Conservation (phyloP, 2,797 vertebrate genomes). For the Gadopsis bispinosus region DNA sequence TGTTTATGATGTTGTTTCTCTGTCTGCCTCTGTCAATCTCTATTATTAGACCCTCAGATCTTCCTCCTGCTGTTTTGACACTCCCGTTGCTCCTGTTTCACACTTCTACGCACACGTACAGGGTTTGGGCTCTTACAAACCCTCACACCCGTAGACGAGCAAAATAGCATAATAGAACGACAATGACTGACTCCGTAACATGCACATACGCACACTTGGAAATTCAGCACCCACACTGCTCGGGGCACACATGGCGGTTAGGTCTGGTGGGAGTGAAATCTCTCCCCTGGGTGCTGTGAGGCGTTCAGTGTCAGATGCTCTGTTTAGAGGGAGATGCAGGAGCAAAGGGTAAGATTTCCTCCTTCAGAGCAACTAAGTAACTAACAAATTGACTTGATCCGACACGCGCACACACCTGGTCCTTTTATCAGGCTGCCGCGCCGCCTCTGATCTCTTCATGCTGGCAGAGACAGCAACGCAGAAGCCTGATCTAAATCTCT, state of each 20-base stretch:
- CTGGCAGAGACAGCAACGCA: constrained; percentile 44
- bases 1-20: constrained; percentile 81
- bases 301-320: constrained; percentile 50
- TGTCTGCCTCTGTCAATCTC: constrained; percentile 77
- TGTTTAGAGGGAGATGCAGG: constrained; percentile 52
- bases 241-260: constrained; percentile 28
- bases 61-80: constrained; percentile 77
- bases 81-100: constrained; percentile 72
- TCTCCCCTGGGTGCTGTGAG: constrained; percentile 49
- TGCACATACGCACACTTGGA: constrained; percentile 28
- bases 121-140: constrained; percentile 32
- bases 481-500: constrained; percentile 66
- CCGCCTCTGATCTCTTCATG: constrained; percentile 70
- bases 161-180: constrained; percentile 40
- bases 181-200: constrained; percentile 34
- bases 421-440: constrained; percentile 62
- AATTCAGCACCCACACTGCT: constrained; percentile 37
- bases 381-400: constrained; percentile 71
- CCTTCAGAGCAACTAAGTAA: constrained; percentile 59
- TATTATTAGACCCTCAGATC: constrained; percentile 83
- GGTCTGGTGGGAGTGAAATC: constrained; percentile 48
- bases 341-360: constrained; percentile 45
- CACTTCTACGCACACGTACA: constrained; percentile 54
- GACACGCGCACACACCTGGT: constrained; percentile 46
- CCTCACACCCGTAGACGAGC: constrained; percentile 28